Base-by-base conservation (phyloP, 2,888 invertebrate genomes). In the Chaitophorus viminalis region DNA sequence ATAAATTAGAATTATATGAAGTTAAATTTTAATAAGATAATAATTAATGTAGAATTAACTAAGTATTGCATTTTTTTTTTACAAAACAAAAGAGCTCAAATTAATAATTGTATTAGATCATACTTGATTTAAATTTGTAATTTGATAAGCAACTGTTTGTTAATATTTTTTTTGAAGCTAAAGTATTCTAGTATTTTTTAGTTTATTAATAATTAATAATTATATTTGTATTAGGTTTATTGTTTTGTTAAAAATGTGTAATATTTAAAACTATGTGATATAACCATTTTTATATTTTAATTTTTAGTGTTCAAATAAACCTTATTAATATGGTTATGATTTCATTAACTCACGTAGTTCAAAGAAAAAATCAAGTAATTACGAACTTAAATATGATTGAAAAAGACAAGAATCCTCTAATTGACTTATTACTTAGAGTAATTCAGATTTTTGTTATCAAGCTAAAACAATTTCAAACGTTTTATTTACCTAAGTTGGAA, bases 261-360 rank as follows among this genome's bases (percentile, higher is more conserved):
- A 11, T 9, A 68, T n/a, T n/a, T n/a, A 6, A 25, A 25, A 60
- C 0, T 68, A 29, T 68, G 8, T 68, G 17, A 29, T 68, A 8
- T 68, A n/a, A 68, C 3, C 29, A 29, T 68, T 68, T 18, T 0
- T 54, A 21, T 54, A 17, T 82, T 29, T 70, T 54, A 54, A 18
- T 25, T 72, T 86, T 87, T 33, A 87, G 87, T 65, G n/a, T 65
- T 25, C 87, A 87, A 81, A 74, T 87, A 60, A 87, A 87, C 60
- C 81, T 87, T 46, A 81, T 74, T 60, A 81, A 87, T 39, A 81
- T 87, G 87, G 74, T 87, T 6, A 87, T 87, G 87, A 87, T 81
- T 81, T 33, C 81, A 60, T 75, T 87, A 74, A 87, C 33, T 74
- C 81, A 75, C 3, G 65, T 87, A n/a, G 31, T 81, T 75, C 74